phyloP scores from a whole-genome alignment of 2,797 vertebrate species.

The Acestrorhynchus altus region DNA sequence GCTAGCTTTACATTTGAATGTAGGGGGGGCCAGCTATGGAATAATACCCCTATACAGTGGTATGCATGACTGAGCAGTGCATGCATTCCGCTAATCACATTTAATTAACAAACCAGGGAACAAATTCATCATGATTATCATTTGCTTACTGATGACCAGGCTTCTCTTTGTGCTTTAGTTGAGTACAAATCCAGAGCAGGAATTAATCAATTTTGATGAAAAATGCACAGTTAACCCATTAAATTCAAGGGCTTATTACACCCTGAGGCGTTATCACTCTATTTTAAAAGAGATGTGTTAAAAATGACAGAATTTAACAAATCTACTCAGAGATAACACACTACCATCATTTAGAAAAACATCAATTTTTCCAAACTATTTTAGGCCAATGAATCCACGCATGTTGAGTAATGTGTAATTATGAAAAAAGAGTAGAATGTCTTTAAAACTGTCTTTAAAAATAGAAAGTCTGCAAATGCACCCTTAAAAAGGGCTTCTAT shows the following conservation, averaged over 20 bases:
- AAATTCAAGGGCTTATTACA: background rate
- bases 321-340: too few relatives aligned
- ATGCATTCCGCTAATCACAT: slow-evolving; percentile 15
- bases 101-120: slow-evolving; percentile 2
- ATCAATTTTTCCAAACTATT: too few relatives aligned
- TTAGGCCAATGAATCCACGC: too few relatives aligned
- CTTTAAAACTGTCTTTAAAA: too few relatives aligned
- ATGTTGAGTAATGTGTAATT: too few relatives aligned
- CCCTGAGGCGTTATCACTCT: background rate
- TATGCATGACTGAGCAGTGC: background rate
- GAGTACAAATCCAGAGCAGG: background rate
- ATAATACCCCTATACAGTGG: slow-evolving; percentile 19
- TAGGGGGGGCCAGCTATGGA: background rate
- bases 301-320: too few relatives aligned
- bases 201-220: background rate
- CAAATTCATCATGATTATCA: background rate
- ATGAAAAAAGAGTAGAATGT: too few relatives aligned
- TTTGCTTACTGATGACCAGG: background rate
- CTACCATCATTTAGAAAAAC: too few relatives aligned
- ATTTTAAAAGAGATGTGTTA: too few relatives aligned
- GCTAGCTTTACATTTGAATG: slow-evolving; percentile 20
- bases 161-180: background rate
- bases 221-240: background rate
- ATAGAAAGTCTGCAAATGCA: too few relatives aligned
- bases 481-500: too few relatives aligned